Percentiles rank a stretch among this genome's conserved stretches.
Evolutionary conservation across 2,113 vertebrate species (phyloP).

Genomic region (Thamnophis sirtalis): DNA sequence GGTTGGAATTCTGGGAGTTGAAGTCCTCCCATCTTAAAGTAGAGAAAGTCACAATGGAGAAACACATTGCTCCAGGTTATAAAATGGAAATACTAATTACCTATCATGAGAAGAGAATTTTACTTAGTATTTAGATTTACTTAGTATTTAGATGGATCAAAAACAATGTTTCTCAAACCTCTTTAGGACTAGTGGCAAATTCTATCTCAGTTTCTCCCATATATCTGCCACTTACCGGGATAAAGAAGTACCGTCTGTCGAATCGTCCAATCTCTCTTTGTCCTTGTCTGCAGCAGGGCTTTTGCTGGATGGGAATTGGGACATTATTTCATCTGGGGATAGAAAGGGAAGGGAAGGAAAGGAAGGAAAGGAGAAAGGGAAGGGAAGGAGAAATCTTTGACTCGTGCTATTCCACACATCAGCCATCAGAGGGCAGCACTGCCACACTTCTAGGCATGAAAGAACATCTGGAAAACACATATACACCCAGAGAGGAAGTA

Average conservation of each 20-base stretch:
- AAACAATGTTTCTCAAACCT: not conserved
- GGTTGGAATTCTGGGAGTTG: not conserved
- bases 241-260: conserved; percentile 8
- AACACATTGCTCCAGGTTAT: not conserved
- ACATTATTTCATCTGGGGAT: conserved; percentile 86
- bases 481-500: too few species aligned
- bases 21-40: not conserved
- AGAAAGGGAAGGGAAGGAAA: conserved; percentile 23
- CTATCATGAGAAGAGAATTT: not conserved
- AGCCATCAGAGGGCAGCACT: not conserved
- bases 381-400: not conserved
- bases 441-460: too few species aligned
- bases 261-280: conserved; percentile 57
- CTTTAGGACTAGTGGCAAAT: not conserved
- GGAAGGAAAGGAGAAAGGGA: not conserved
- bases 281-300: conserved; percentile 69
- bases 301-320: conserved; percentile 85
- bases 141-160: too few species aligned
- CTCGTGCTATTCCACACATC: not conserved
- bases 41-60: not conserved
- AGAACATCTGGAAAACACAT: not conserved
- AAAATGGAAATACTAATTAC: not conserved
- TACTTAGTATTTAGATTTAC: not conserved
- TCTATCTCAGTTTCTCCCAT: not conserved
- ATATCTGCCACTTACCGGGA: conserved; percentile 47